Conservation (phyloP, 2,888 invertebrate genomes). For the Drosophila longiperda region DNA sequence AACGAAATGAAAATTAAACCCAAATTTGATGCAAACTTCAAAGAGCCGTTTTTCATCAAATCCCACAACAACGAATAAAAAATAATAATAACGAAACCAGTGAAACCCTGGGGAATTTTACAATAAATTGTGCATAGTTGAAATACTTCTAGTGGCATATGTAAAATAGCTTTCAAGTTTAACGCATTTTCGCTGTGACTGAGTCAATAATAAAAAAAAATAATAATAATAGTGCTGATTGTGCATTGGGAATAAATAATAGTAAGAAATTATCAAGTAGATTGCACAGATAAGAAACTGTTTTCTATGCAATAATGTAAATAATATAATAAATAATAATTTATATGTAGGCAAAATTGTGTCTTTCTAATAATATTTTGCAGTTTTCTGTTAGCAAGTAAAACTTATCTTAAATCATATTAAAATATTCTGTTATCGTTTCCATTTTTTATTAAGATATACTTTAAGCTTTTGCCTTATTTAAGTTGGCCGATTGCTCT, state of each 20-base stretch:
- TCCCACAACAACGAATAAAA: conserved; percentile 17
- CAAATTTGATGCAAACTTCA: conserved; percentile 62
- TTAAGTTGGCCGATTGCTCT: neutral
- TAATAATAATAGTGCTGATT: neutral
- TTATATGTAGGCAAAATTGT: neutral
- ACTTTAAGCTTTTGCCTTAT: neutral
- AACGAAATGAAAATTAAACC: conserved; percentile 68
- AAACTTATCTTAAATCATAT: neutral
- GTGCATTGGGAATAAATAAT: neutral
- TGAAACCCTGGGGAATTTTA: conserved; percentile 37
- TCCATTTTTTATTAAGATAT: neutral
- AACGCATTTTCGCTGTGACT: neutral
- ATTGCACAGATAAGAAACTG: neutral
- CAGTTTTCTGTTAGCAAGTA: neutral
- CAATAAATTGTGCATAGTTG: conserved; percentile 45
- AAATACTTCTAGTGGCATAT: conserved; percentile 30
- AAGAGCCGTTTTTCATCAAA: conserved; percentile 48
- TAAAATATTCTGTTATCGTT: neutral
- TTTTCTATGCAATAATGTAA: neutral
- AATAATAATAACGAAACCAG: conserved; percentile 37
- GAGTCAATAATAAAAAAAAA: neutral
- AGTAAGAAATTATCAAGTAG: neutral
- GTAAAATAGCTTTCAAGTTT: conserved; percentile 34
- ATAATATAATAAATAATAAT: neutral
- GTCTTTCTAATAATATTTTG: neutral